Evolutionary conservation across 1,140 invertebrate species (phyloP), one percentile per base, ranked within the genome.

Genomic region (Melipona quadrifasciata): DNA sequence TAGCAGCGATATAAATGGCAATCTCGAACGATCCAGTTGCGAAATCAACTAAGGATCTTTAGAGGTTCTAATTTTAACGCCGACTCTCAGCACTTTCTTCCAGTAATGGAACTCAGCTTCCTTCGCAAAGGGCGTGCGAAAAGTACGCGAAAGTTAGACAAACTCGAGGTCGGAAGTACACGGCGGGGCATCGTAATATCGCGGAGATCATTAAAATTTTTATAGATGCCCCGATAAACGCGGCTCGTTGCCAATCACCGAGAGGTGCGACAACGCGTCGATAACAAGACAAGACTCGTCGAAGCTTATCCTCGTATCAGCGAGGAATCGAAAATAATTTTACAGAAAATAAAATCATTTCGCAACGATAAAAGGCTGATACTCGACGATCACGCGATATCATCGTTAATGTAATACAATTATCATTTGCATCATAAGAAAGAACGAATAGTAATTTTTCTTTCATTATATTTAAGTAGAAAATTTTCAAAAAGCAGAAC

Each of bases 331-430:
- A 24, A 61, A n/a, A 47, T 47, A 6, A 51, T 17, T 24, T 31
- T 27, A 2, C n/a, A 24, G 55, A 17, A 80, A 81, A 73, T 57
- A 17, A 64, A 11, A 39, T 34, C 39, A 51, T 8, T 17, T 61
- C 34, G 17, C 21, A 1, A 10, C 6, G 68, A 61, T 24, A 64
- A 47, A 19, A 31, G 27, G 6, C 57, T 55, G 47, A 70, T 68
- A 58, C 21, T n/a, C 24, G 14, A 14, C 16, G 70, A 61, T 81
- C 73, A 64, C 39, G 55, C 16, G 79, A 61, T 81, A 61, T 14
- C 67, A 57, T 65, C 78, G 64, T 31, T 47, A 80, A 70, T n/a
- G n/a, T n/a, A n/a, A 47, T 71, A 58, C 67, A 71, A 27, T 80
- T 70, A 71, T 24, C 6, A 47, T 47, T 47, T 47, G 39, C 39